Percentiles rank a stretch among this genome's conserved stretches.
phyloP scores from a whole-genome alignment of 2,797 vertebrate species.

The Alfaro cultratus region DNA sequence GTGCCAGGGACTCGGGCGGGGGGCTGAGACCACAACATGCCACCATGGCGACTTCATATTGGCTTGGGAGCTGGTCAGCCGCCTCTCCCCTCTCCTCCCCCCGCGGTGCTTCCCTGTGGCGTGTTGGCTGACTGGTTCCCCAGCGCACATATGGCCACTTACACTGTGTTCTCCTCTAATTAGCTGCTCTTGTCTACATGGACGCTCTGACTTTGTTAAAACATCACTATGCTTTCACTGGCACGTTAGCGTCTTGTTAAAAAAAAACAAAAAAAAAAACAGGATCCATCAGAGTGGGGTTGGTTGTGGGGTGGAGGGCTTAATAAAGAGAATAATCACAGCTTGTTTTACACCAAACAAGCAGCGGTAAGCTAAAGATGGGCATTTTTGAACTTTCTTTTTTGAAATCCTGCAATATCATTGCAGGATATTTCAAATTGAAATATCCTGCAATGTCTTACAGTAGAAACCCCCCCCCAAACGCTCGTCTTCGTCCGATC shows the following conservation, averaged over 20 bases:
- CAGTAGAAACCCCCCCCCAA: slow-evolving; percentile 1
- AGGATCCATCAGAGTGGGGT: slow-evolving; percentile 18
- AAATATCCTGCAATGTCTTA: slow-evolving; percentile 23
- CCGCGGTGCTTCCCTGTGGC: slow-evolving; percentile 66
- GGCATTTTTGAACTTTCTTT: slow-evolving; percentile 21
- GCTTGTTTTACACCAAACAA: slow-evolving; percentile 51
- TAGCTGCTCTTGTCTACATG: slow-evolving; percentile 72
- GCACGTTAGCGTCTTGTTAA: slow-evolving; percentile 41
- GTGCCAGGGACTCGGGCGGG: slow-evolving; percentile 72
- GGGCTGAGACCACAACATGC: slow-evolving; percentile 76
- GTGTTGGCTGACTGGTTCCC: slow-evolving; percentile 74
- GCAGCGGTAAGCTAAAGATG: slow-evolving; percentile 51
- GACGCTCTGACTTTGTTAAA: slow-evolving; percentile 59
- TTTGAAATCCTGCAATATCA: too few species aligned
- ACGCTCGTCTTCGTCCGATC: slow-evolving; percentile 39
- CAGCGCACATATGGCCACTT: slow-evolving; percentile 79
- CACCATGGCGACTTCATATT: slow-evolving; percentile 68
- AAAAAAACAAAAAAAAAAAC: slow-evolving; percentile 18
- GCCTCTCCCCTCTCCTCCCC: slow-evolving; percentile 45
- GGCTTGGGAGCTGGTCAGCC: slow-evolving; percentile 67
- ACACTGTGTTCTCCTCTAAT: slow-evolving; percentile 80
- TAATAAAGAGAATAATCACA: slow-evolving; percentile 46
- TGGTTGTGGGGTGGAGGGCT: not conserved
- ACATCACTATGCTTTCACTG: slow-evolving; percentile 53
- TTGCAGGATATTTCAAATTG: too few species aligned